A percentile compares a stretch with the other conserved stretches of the same genome.
Evolutionary conservation across 2,888 invertebrate species (phyloP).

Genomic region (Nephrocerus scutellatus): DNA sequence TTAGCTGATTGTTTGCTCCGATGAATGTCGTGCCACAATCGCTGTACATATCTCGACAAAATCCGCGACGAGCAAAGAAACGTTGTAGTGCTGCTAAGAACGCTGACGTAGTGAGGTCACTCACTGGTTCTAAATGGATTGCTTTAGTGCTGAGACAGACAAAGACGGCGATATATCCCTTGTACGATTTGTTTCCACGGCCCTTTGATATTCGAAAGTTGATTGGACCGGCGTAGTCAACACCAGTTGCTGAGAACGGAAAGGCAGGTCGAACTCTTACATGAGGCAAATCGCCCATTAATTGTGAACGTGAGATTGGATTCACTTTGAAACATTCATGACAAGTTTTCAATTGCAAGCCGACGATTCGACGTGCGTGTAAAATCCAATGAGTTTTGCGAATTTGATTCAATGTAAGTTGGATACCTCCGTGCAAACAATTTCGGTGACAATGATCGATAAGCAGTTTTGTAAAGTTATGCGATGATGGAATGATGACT

Average conservation of each 20-base stretch:
- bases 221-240: slow-evolving; percentile 16
- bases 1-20: slow-evolving; percentile 3
- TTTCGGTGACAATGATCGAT: slow-evolving; percentile 7
- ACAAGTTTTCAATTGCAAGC: too few species aligned
- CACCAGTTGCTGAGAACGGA: slow-evolving; percentile 17
- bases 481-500: slow-evolving; percentile 3
- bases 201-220: not conserved
- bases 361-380: not conserved
- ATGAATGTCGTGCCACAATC: slow-evolving; percentile 9
- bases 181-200: slow-evolving; percentile 2
- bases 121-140: slow-evolving; percentile 12
- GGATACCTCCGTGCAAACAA: slow-evolving; percentile 5
- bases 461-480: slow-evolving; percentile 6
- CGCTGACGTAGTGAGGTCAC: slow-evolving; percentile 6
- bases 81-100: slow-evolving; percentile 8
- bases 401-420: not conserved
- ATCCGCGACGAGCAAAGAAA: slow-evolving; percentile 6
- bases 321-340: too few species aligned
- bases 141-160: slow-evolving; percentile 13
- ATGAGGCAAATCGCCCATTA: slow-evolving; percentile 12
- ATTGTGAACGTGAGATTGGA: not conserved
- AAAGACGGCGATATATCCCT: slow-evolving; percentile 11
- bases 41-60: slow-evolving; percentile 3
- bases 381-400: slow-evolving; percentile 1
- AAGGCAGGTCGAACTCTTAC: slow-evolving; percentile 4